Base-by-base conservation (phyloP, 1,140 invertebrate genomes). In the Pectinophora gossypiella region DNA sequence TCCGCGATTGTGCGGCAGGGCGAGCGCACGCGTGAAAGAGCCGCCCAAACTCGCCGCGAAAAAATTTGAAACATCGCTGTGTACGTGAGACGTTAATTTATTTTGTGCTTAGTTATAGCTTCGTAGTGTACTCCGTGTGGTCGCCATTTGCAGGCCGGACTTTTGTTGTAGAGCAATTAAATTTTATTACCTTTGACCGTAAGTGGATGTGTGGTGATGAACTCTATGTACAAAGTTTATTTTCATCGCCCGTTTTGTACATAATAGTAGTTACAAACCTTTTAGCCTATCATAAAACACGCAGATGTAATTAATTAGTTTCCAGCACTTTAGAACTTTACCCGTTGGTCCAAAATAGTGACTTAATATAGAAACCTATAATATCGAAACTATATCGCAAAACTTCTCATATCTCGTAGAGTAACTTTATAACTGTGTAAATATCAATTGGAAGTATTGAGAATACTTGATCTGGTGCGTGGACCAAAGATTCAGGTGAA, bases 291-390 rank as follows among this genome's bases (percentile, higher is more conserved):
- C 20, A 20, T 22, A 21, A 51, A 50, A 48, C 35, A 49, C 38
- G 36, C n/a, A 51, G 38, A 43, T 42, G 12, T 16, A 23, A 15
- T 50, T 51, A 42, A 50, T 40, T 54, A 56, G n/a, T 49, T 59
- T 54, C 22, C 52, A 27, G 50, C 51, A 59, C 48, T 50, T 64
- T 53, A 61, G 52, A 51, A 27, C 1, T 49, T 48, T 56, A 72
- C 66, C 63, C 61, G 54, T 75, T 54, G 79, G 79, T 71, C 79
- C 79, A 83, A 80, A 54, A 18, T 27, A 72, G 79, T 78, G 76
- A 80, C 76, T 80, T 83, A 78, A 63, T 56, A n/a, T 51, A 21
- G 7, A 49, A 70, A 60, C 57, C 54, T 56, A 48, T 54, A 35
- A 74, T 76, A 76, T 74, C 75, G 69, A 58, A 60, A 40, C 48